phyloP scores from a whole-genome alignment of 2,888 invertebrate species.

The Adineta ricciae region DNA sequence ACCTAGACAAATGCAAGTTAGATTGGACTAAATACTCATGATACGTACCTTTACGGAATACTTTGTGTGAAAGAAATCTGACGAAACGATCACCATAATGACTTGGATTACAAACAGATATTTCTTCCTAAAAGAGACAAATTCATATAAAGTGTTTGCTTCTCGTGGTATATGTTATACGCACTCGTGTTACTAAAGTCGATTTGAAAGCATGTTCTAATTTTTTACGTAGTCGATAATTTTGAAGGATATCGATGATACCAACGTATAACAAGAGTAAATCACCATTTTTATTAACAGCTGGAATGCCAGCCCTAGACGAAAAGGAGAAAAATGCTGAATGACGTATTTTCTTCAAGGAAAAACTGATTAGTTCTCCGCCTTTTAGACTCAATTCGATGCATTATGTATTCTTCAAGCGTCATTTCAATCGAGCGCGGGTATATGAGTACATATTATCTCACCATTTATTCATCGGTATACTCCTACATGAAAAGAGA shows the following conservation, averaged over 20 bases:
- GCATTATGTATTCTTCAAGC: too few species aligned
- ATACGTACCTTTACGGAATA: constrained; percentile 30
- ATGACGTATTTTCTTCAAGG: too few species aligned
- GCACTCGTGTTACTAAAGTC: constrained; percentile 5
- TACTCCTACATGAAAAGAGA: not conserved
- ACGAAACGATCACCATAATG: constrained; percentile 32
- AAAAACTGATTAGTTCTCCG: not conserved
- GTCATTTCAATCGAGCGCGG: not conserved
- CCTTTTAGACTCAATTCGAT: not conserved
- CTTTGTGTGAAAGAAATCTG: constrained; percentile 22
- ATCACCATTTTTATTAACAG: constrained; percentile 29
- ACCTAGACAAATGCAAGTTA: not conserved
- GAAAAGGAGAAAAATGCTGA: not conserved
- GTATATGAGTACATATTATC: not conserved
- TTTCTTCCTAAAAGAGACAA: constrained; percentile 20
- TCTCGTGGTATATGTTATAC: too few species aligned
- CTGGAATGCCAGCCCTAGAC: constrained; percentile 26
- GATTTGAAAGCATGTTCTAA: constrained; percentile 76
- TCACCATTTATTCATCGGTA: not conserved
- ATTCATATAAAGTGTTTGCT: too few species aligned
- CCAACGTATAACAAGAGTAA: constrained; percentile 67
- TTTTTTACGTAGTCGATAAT: constrained; percentile 90
- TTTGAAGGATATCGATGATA: constrained; percentile 95
- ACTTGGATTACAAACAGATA: constrained; percentile 33
- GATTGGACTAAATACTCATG: too few species aligned